These are phyloP conservation scores for Megaleporinus macrocephalus DNA, from an alignment of 2,113 vertebrate genomes.

Conservation along the genomic window DNA sequence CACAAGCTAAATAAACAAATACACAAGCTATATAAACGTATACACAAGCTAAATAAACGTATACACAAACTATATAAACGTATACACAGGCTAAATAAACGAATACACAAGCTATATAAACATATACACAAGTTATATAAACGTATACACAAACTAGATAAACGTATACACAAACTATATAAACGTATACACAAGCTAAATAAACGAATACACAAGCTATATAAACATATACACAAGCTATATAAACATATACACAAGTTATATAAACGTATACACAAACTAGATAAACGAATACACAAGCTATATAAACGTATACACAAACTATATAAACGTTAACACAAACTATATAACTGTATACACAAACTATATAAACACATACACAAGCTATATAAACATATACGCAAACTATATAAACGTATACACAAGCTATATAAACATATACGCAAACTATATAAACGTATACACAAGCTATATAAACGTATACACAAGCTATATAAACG, in stretches of 20 bases:
- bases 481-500: conserved; percentile 8
- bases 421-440: background rate
- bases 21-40: conserved; percentile 5
- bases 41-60: background rate
- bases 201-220: background rate
- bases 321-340: conserved; percentile 1
- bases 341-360: conserved; percentile 2
- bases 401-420: conserved; percentile 7
- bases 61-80: too few relatives aligned
- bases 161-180: conserved; percentile 11
- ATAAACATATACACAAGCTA: background rate
- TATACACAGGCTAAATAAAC: too few relatives aligned
- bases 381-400: conserved; percentile 1
- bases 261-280: background rate
- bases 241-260: background rate
- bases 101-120: background rate
- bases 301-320: conserved; percentile 7
- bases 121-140: background rate
- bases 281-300: background rate
- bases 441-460: conserved; percentile 5
- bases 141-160: background rate
- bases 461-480: background rate
- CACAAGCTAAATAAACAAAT: background rate
- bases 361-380: conserved; percentile 7
- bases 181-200: conserved; percentile 1